A percentile compares a stretch with the other conserved stretches of the same genome.
phyloP scores from a whole-genome alignment of 2,888 invertebrate species.

The Eupithecia insigniata region DNA sequence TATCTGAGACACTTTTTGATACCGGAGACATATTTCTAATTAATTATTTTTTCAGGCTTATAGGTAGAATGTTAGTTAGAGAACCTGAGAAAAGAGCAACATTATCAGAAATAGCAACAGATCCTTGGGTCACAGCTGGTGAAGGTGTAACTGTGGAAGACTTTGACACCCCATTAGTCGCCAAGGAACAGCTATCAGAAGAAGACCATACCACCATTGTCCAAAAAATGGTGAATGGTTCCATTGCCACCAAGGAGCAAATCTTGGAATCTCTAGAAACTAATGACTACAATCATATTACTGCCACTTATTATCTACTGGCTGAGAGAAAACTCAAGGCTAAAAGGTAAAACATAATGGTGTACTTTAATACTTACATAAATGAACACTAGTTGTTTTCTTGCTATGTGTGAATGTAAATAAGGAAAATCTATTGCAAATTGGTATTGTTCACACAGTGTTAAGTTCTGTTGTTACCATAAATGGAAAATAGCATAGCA shows the following conservation, averaged over 20 bases:
- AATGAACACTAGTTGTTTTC: neutral
- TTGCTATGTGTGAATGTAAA: neutral
- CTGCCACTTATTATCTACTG: conserved; percentile 98
- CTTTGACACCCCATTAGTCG: conserved; percentile 91
- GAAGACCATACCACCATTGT: conserved; percentile 96
- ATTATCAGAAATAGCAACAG: conserved; percentile 93
- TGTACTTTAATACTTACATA: conserved; percentile 9
- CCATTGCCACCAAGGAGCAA: conserved; percentile 96
- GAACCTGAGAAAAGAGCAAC: conserved; percentile 96
- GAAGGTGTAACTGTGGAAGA: conserved; percentile 83
- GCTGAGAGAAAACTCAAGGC: conserved; percentile 95
- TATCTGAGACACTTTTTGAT: neutral
- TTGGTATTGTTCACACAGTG: neutral
- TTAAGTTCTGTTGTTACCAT: neutral
- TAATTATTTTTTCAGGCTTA: conserved; percentile 85
- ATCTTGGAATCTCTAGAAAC: conserved; percentile 96
- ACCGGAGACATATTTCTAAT: neutral
- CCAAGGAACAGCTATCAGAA: conserved; percentile 94
- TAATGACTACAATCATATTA: conserved; percentile 99
- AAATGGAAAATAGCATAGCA: neutral
- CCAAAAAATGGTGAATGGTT: conserved; percentile 98
- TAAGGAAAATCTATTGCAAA: neutral
- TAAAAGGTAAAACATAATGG: conserved; percentile 81
- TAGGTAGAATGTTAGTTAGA: conserved; percentile 95
- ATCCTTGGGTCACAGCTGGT: conserved; percentile 91